These are phyloP conservation scores for Halictus rubicundus DNA, from an alignment of 1,140 invertebrate genomes.

Conservation along the genomic window DNA sequence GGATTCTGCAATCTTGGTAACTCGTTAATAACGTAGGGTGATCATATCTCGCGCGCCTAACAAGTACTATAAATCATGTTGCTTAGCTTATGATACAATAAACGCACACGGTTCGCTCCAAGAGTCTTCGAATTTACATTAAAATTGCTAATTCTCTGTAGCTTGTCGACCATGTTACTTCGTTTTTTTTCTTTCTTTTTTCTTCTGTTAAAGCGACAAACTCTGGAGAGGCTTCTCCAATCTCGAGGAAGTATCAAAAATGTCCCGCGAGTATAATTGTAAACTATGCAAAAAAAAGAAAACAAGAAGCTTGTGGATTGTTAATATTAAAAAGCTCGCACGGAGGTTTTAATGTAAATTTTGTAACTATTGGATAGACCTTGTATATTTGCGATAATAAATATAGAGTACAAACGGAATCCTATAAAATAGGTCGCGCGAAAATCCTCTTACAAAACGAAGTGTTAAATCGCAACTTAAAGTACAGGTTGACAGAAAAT, in stretches of 20 bases:
- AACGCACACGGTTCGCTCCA: background rate
- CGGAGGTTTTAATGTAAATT: too few relatives aligned
- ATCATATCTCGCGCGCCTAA: conserved; percentile 24
- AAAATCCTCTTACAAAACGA: background rate
- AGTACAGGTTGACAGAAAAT: background rate
- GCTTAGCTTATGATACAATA: conserved; percentile 11
- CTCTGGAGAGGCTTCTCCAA: too few relatives aligned
- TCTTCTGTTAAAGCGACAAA: too few relatives aligned
- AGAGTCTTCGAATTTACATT: background rate
- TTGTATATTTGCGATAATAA: conserved; percentile 4
- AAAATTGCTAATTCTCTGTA: background rate
- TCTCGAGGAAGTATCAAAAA: too few relatives aligned
- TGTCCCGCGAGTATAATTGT: too few relatives aligned
- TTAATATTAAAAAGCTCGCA: too few relatives aligned
- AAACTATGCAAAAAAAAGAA: too few relatives aligned
- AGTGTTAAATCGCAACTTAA: background rate
- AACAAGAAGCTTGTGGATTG: too few relatives aligned
- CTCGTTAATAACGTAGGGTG: conserved; percentile 35
- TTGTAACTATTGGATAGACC: background rate
- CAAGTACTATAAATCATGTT: background rate
- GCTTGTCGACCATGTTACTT: too few relatives aligned
- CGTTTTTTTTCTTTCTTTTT: too few relatives aligned
- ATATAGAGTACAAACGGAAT: background rate
- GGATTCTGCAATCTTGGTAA: conserved; percentile 27
- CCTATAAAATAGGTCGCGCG: background rate